A percentile compares a stretch with the other conserved stretches of the same genome.
phyloP scores from a whole-genome alignment of 2,888 invertebrate genomes.

The Saturnia japonica region DNA sequence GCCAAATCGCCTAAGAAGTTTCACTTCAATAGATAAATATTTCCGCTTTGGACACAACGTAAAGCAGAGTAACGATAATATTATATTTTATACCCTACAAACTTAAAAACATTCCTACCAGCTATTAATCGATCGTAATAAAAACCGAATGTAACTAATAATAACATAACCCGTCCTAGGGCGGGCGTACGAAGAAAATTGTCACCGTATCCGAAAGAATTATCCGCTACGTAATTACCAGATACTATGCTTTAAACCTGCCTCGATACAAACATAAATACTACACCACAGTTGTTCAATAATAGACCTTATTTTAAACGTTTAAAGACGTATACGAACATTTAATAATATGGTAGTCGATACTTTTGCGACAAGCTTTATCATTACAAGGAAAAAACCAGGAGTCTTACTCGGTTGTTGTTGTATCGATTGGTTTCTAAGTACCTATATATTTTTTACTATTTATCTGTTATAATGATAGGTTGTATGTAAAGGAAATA shows the following conservation, averaged over 20 bases:
- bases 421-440: slow-evolving; percentile 66
- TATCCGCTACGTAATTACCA: slow-evolving; percentile 62
- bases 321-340: slow-evolving; percentile 26
- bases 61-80: not conserved
- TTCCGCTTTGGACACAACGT: not conserved
- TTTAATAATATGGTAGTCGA: slow-evolving; percentile 26
- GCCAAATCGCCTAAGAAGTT: too few species aligned
- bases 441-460: slow-evolving; percentile 46
- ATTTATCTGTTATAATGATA: slow-evolving; percentile 49
- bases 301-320: slow-evolving; percentile 30
- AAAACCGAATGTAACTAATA: slow-evolving; percentile 16
- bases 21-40: not conserved
- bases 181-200: slow-evolving; percentile 51
- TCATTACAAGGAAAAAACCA: slow-evolving; percentile 55
- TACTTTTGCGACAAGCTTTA: slow-evolving; percentile 46
- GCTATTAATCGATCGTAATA: slow-evolving; percentile 24
- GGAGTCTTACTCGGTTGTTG: slow-evolving; percentile 49
- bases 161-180: slow-evolving; percentile 23
- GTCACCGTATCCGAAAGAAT: slow-evolving; percentile 60
- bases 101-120: slow-evolving; percentile 17
- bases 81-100: slow-evolving; percentile 16
- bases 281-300: slow-evolving; percentile 19
- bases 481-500: slow-evolving; percentile 41
- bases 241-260: slow-evolving; percentile 53
- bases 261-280: slow-evolving; percentile 38